Base-by-base conservation (phyloP, 2,888 invertebrate species). In the Agriopis leucophaearia region DNA sequence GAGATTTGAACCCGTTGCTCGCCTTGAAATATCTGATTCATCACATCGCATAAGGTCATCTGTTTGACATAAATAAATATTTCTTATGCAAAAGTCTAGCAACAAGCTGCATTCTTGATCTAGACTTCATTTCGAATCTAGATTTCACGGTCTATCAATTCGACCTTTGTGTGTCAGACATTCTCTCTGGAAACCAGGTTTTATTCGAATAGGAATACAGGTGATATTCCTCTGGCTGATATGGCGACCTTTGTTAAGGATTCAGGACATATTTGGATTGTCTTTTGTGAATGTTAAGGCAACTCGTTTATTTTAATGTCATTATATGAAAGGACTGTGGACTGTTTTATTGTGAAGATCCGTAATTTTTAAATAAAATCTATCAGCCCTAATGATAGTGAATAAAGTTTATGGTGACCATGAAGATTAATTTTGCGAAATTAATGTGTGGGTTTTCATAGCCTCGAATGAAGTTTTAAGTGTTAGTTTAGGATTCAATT, bases 101-200 rank as follows among this genome's bases (percentile, higher is more conserved):
- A 66, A 66, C 59, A 10, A 40, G 40, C 61, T 54, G 55, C 62
- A 60, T 50, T 64, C 52, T 54, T 61, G 63, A 70, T 73, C 70
- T 73, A 70, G 70, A 70, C 73, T 69, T 65, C 52, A 66, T 58
- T 58, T 36, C 35, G 47, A 35, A 70, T 73, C 66, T 70, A 73
- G 70, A 69, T 70, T 71, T 67, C 66, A 66, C 72, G 72, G 70
- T 66, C 62, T 73, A 52, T 66, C 61, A 42, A n/a, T 16, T 51
- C 56, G 66, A 73, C 70, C 73, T 73, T 70, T 60, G 51, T 55
- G 8, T 61, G 44, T 66, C 40, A 16, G 18, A 44, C 44, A 54
- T 55, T 45, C 8, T 18, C n/a, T 7, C 8, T 40, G 1, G 0
- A 42, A 35, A 27, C 10, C 13, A 44, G 35, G 15, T 45, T 56